Percentiles rank a stretch among this genome's conserved stretches.
Evolutionary conservation across 2,888 invertebrate genomes (phyloP).

Genomic region (Imbricaverruca yamaguchii): DNA sequence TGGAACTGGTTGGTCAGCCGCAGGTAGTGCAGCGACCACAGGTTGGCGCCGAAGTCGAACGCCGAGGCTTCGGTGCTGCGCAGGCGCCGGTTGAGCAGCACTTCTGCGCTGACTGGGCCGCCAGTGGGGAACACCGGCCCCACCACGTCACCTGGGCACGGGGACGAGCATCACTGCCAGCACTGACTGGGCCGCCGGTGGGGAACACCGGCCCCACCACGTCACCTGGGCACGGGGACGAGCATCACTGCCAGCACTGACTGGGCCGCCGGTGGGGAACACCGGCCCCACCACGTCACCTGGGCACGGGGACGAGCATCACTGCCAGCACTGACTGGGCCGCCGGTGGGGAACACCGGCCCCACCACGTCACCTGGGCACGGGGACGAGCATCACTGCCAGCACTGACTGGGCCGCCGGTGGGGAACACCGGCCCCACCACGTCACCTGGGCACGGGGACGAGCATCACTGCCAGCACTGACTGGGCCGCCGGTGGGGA

Average conservation of each 20-base stretch:
- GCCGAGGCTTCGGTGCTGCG: constrained; percentile 48
- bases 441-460: constrained; percentile 44
- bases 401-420: constrained; percentile 38
- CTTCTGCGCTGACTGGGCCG: constrained; percentile 38
- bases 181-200: constrained; percentile 37
- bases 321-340: constrained; percentile 39
- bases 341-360: constrained; percentile 42
- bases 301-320: too few species aligned
- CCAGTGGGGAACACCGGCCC: constrained; percentile 45
- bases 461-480: constrained; percentile 21
- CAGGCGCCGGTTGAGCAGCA: constrained; percentile 43
- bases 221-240: constrained; percentile 42
- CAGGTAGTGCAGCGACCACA: constrained; percentile 49
- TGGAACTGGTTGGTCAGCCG: constrained; percentile 47
- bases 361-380: constrained; percentile 51
- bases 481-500: constrained; percentile 40
- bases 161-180: constrained; percentile 24
- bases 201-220: constrained; percentile 48
- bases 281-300: constrained; percentile 50
- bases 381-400: too few species aligned
- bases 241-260: constrained; percentile 34
- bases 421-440: constrained; percentile 46
- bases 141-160: constrained; percentile 47
- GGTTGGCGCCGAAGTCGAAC: constrained; percentile 50
- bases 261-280: constrained; percentile 39